Evolutionary conservation across 1,140 invertebrate genomes (phyloP).

Genomic region (Trypoxylus dichotomus): DNA sequence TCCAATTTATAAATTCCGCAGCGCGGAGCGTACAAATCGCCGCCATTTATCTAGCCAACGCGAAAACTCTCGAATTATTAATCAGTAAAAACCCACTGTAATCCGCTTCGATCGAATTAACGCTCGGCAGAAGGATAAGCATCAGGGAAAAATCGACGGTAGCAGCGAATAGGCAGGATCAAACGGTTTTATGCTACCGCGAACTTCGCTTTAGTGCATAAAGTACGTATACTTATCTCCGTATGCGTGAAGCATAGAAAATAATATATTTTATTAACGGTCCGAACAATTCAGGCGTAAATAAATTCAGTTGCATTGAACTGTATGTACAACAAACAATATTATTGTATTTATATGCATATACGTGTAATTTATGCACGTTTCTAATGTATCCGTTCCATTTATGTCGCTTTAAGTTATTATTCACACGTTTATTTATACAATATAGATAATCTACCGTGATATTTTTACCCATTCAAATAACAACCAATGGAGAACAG

Average conservation of each 20-base stretch:
- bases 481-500: neutral
- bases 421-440: neutral
- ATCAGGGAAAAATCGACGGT: neutral
- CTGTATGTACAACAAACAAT: neutral
- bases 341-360: constrained; percentile 7
- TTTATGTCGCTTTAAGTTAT: constrained; percentile 13
- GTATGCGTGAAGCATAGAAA: neutral
- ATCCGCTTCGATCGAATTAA: neutral
- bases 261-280: neutral
- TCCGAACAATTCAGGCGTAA: neutral
- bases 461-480: neutral
- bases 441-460: neutral
- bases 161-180: neutral
- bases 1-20: neutral
- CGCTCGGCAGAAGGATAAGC: neutral
- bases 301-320: constrained; percentile 15
- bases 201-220: too few relatives aligned
- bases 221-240: too few relatives aligned
- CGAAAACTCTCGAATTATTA: neutral
- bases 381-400: constrained; percentile 17
- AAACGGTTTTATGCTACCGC: too few relatives aligned
- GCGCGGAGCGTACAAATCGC: neutral
- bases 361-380: neutral
- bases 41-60: neutral
- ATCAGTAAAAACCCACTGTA: neutral